phyloP scores from a whole-genome alignment of 2,888 invertebrate species.

The Pyrrhia umbra region DNA sequence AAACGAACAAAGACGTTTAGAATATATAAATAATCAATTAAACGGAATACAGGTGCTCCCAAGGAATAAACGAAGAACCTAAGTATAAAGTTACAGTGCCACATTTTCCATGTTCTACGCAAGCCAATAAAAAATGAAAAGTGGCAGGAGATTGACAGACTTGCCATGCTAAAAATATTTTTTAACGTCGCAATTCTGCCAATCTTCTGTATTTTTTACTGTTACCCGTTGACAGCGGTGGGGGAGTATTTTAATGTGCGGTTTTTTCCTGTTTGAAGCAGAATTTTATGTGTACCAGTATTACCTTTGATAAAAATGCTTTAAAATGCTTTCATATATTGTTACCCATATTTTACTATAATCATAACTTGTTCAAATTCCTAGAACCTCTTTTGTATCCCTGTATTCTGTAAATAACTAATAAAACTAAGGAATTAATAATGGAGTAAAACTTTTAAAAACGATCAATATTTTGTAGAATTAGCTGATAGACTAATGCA shows the following conservation, averaged over 20 bases:
- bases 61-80: not conserved
- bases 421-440: not conserved
- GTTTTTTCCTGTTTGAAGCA: not conserved
- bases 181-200: constrained; percentile 1
- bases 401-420: not conserved
- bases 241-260: not conserved
- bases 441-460: not conserved
- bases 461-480: constrained; percentile 15
- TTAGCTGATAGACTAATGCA: not conserved
- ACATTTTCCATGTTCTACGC: not conserved
- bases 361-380: not conserved
- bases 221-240: constrained; percentile 3
- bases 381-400: not conserved
- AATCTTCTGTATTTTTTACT: constrained; percentile 7
- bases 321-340: not conserved
- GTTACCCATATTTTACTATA: not conserved
- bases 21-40: constrained; percentile 29
- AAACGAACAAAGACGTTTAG: constrained; percentile 31
- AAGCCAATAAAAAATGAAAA: not conserved
- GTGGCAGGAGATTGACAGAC: not conserved
- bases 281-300: constrained; percentile 1
- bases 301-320: not conserved
- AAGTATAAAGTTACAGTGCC: not conserved
- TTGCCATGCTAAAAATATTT: not conserved
- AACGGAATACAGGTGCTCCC: constrained; percentile 11